Conservation (phyloP, 1,140 invertebrate genomes). For the Globodera rostochiensis region DNA sequence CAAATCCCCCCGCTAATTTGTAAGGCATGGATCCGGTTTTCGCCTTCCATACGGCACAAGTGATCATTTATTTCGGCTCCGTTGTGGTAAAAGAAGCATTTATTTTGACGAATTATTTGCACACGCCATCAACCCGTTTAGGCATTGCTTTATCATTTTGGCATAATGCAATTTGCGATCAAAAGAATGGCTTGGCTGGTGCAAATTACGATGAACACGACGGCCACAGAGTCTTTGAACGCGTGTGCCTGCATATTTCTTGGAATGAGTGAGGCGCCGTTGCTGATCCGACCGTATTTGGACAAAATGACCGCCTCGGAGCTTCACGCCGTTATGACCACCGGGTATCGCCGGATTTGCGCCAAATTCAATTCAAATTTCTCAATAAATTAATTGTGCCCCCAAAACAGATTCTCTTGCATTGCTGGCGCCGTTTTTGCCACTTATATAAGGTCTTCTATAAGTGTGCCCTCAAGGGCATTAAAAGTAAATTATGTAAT, state of each 20-base stretch:
- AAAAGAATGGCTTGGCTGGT: slow-evolving; percentile 79
- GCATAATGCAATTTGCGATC: slow-evolving; percentile 83
- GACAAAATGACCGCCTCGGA: slow-evolving; percentile 79
- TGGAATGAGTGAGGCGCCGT: slow-evolving; percentile 84
- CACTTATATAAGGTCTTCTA: slow-evolving; percentile 77
- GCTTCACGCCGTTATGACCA: slow-evolving; percentile 86
- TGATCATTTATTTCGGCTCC: slow-evolving; percentile 63
- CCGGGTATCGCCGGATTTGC: slow-evolving; percentile 69
- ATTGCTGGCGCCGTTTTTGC: slow-evolving; percentile 90
- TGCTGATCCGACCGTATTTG: slow-evolving; percentile 85
- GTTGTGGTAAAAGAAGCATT: slow-evolving; percentile 69
- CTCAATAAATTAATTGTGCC: background rate
- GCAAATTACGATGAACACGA: slow-evolving; percentile 76
- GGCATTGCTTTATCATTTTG: slow-evolving; percentile 83
- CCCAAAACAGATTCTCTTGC: slow-evolving; percentile 75
- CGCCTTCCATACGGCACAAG: slow-evolving; percentile 71
- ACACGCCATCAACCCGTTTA: slow-evolving; percentile 68
- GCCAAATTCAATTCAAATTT: background rate
- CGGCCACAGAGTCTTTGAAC: slow-evolving; percentile 86
- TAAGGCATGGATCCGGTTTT: slow-evolving; percentile 71
- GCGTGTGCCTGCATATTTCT: slow-evolving; percentile 85
- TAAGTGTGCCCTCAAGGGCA: background rate
- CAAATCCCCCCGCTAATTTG: slow-evolving; percentile 67
- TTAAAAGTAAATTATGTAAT: background rate
- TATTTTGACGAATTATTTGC: slow-evolving; percentile 80